These are phyloP conservation scores for Acrobasis consociella DNA, from an alignment of 2,888 invertebrate species.

Conservation along the genomic window DNA sequence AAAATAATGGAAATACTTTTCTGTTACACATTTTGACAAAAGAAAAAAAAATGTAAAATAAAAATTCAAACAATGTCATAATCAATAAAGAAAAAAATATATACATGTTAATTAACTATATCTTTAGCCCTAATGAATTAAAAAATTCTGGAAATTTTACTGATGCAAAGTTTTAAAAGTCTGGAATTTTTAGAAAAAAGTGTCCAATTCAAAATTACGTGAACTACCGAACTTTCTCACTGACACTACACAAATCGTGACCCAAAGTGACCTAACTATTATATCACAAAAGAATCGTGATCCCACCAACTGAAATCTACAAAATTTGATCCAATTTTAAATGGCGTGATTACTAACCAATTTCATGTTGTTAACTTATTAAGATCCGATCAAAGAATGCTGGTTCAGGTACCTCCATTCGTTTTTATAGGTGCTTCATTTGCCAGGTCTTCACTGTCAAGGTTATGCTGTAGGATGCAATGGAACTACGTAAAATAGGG, in stretches of 20 bases:
- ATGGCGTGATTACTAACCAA: slow-evolving; percentile 57
- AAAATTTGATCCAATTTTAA: slow-evolving; percentile 17
- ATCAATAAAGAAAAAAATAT: too few relatives aligned
- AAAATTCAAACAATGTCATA: too few relatives aligned
- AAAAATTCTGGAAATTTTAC: slow-evolving; percentile 41
- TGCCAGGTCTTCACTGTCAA: slow-evolving; percentile 57
- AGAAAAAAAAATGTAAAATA: too few relatives aligned
- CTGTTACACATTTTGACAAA: too few relatives aligned
- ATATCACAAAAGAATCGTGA: slow-evolving; percentile 2
- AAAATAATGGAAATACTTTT: too few relatives aligned
- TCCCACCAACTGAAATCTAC: not conserved
- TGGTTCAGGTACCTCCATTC: slow-evolving; percentile 41
- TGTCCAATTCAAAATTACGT: not conserved
- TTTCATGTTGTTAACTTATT: slow-evolving; percentile 68
- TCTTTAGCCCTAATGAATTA: too few relatives aligned
- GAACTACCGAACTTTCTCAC: not conserved
- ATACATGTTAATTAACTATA: too few relatives aligned
- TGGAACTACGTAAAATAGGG: slow-evolving; percentile 11
- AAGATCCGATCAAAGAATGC: slow-evolving; percentile 61
- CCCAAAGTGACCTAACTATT: slow-evolving; percentile 8
- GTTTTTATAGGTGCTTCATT: slow-evolving; percentile 63
- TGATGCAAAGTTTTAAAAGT: too few relatives aligned
- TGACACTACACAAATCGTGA: slow-evolving; percentile 21
- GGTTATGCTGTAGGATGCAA: slow-evolving; percentile 54
- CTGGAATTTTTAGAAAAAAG: slow-evolving; percentile 42